A percentile compares a stretch with the other conserved stretches of the same genome.
phyloP scores from a whole-genome alignment of 2,797 vertebrate genomes.

The Hyperoplus immaculatus region DNA sequence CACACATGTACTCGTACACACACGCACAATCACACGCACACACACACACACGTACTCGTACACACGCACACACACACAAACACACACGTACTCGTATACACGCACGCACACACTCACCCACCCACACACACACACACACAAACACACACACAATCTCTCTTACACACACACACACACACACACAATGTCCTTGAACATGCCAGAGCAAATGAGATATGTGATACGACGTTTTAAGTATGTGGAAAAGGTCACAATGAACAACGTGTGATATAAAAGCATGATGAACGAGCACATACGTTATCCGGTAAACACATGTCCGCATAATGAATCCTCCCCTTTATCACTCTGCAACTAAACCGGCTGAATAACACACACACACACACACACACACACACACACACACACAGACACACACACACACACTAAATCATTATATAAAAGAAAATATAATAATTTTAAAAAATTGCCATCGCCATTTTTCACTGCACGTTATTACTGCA shows the following conservation, averaged over 20 bases:
- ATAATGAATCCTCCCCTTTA: constrained; percentile 40
- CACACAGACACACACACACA: no score
- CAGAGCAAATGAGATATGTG: neutral
- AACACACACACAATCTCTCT: no score
- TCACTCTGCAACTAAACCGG: constrained; percentile 1
- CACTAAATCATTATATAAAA: no score
- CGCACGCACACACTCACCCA: neutral
- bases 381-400: no score
- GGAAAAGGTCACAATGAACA: neutral
- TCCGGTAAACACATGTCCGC: constrained; percentile 18
- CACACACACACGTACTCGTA: no score
- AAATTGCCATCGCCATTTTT: no score
- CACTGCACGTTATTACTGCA: neutral
- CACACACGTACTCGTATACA: no score
- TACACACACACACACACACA: neutral
- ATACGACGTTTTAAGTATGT: neutral
- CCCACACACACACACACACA: neutral
- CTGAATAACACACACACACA: constrained; percentile 5
- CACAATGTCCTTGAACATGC: constrained; percentile 32
- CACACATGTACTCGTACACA: no score
- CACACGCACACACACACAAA: no score
- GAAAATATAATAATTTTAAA: no score
- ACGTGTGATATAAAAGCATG: constrained; percentile 33
- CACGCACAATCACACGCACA: no score
- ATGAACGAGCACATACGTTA: constrained; percentile 25